Percentiles rank a stretch among this genome's conserved stretches.
Evolutionary conservation across 2,888 invertebrate genomes (phyloP).

Genomic region (Tachystola acroxantha): DNA sequence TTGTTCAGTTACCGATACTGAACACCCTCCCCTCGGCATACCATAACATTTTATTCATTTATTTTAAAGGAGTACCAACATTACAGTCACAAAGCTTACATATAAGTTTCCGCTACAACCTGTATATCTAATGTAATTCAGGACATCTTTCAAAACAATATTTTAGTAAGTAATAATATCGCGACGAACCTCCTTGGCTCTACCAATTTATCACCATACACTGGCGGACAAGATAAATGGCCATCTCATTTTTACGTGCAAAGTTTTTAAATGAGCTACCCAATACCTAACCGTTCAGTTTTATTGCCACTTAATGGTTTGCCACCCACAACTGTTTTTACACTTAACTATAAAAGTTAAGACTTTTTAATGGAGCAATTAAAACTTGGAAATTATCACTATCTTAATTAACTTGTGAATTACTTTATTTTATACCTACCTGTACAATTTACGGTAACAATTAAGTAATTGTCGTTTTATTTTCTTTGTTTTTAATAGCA

Average conservation of each 20-base stretch:
- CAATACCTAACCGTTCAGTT: constrained; percentile 17
- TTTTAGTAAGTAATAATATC: constrained; percentile 3
- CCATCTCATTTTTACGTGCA: constrained; percentile 5
- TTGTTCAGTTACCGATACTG: too few relatives aligned
- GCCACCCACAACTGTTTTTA: constrained; percentile 14
- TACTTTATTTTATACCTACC: too few relatives aligned
- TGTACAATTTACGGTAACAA: too few relatives aligned
- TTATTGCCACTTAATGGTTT: constrained; percentile 20
- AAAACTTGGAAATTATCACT: neutral
- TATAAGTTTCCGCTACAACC: too few relatives aligned
- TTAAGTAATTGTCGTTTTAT: too few relatives aligned
- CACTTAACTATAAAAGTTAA: constrained; percentile 26
- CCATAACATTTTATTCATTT: too few relatives aligned
- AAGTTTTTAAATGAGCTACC: constrained; percentile 10
- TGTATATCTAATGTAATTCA: too few relatives aligned
- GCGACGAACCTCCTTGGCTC: constrained; percentile 6
- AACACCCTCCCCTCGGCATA: too few relatives aligned
- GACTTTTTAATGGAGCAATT: constrained; percentile 13
- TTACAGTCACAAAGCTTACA: too few relatives aligned
- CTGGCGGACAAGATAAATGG: constrained; percentile 9
- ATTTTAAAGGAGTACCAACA: too few relatives aligned
- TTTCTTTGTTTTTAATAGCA: too few relatives aligned
- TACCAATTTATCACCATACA: constrained; percentile 9
- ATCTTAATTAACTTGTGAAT: neutral
- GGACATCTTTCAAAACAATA: constrained; percentile 1